Conservation (phyloP, 2,888 invertebrate genomes). For the Drepana falcataria region DNA sequence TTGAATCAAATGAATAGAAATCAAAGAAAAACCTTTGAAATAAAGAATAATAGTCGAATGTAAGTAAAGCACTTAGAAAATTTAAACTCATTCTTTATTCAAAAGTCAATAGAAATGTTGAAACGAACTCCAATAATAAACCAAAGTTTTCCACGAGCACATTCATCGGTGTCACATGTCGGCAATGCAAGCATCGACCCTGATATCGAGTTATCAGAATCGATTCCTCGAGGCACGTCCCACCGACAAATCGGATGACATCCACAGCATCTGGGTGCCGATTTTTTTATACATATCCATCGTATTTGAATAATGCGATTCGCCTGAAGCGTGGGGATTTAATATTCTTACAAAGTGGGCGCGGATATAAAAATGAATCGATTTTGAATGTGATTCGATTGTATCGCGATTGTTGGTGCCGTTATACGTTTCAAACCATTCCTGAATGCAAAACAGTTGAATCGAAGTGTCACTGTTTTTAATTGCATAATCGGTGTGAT, state of each 20-base stretch:
- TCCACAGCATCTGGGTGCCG: slow-evolving; percentile 20
- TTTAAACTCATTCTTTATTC: neutral
- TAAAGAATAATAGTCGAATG: too few relatives aligned
- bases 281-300: slow-evolving; percentile 12
- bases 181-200: slow-evolving; percentile 2
- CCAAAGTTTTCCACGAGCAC: neutral
- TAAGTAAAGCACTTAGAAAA: too few relatives aligned
- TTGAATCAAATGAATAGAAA: too few relatives aligned
- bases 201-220: slow-evolving; percentile 30
- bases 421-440: slow-evolving; percentile 11
- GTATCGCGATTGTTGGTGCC: slow-evolving; percentile 10
- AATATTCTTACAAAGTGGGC: slow-evolving; percentile 14
- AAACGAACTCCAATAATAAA: neutral
- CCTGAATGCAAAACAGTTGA: slow-evolving; percentile 11
- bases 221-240: slow-evolving; percentile 29
- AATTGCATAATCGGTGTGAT: neutral
- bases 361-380: slow-evolving; percentile 8
- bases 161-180: slow-evolving; percentile 1
- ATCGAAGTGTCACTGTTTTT: neutral
- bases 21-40: too few relatives aligned
- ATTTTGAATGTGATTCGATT: slow-evolving; percentile 17
- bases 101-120: neutral
- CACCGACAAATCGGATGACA: slow-evolving; percentile 32
- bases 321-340: slow-evolving; percentile 24
- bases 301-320: slow-evolving; percentile 27